phyloP scores from a whole-genome alignment of 2,888 invertebrate genomes.

The Eumacrocentrus americanus region DNA sequence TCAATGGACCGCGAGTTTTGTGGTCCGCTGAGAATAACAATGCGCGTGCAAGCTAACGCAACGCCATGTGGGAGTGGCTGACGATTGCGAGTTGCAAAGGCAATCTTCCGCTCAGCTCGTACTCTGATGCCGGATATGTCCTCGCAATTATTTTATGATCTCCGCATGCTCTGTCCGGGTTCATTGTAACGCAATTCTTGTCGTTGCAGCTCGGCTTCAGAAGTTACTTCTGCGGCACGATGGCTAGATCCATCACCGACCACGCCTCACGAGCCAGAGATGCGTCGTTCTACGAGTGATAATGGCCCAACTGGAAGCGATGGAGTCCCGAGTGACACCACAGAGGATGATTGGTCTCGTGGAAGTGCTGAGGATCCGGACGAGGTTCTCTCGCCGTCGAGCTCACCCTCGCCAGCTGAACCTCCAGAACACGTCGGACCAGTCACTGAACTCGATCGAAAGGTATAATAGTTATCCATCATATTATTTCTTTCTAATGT shows the following conservation, averaged over 20 bases:
- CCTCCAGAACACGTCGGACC: constrained; percentile 58
- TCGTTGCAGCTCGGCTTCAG: constrained; percentile 52
- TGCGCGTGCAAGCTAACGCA: constrained; percentile 34
- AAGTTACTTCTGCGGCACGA: constrained; percentile 49
- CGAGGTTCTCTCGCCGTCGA: constrained; percentile 60
- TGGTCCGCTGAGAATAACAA: constrained; percentile 31
- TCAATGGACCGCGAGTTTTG: neutral
- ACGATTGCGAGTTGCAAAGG: constrained; percentile 23
- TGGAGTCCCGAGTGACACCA: constrained; percentile 68
- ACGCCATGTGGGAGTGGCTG: constrained; percentile 36
- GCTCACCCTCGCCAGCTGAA: constrained; percentile 52
- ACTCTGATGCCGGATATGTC: constrained; percentile 7
- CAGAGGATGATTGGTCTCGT: constrained; percentile 76
- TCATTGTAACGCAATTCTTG: neutral
- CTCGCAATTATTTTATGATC: neutral
- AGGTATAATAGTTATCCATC: constrained; percentile 48
- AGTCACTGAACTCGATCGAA: constrained; percentile 71
- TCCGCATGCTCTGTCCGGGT: neutral
- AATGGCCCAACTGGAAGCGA: constrained; percentile 64
- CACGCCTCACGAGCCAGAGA: constrained; percentile 52
- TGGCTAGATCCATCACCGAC: constrained; percentile 54
- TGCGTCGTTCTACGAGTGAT: constrained; percentile 58
- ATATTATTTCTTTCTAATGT: neutral
- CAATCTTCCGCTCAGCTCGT: neutral
- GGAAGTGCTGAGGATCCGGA: constrained; percentile 74